Evolutionary conservation across 2,888 invertebrate species (phyloP).

Genomic region (Apamea crenata): DNA sequence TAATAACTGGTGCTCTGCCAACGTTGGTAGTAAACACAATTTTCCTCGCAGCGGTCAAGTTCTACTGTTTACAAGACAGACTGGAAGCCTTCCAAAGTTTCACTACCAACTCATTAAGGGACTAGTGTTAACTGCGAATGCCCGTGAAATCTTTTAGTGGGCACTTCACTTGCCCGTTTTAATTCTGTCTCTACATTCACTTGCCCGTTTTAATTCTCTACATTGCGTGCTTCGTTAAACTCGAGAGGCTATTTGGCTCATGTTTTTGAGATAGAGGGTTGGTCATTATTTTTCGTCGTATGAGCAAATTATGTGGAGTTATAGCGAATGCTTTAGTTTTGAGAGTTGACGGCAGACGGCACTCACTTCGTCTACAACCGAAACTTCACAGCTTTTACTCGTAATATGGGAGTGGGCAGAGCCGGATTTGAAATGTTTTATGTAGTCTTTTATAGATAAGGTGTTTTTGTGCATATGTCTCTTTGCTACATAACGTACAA

Average conservation of each 20-base stretch:
- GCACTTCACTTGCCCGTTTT: slow-evolving; percentile 82
- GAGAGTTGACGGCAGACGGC: slow-evolving; percentile 33
- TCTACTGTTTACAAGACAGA: slow-evolving; percentile 81
- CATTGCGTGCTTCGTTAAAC: slow-evolving; percentile 83
- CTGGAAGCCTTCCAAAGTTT: slow-evolving; percentile 87
- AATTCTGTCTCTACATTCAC: slow-evolving; percentile 82
- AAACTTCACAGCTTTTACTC: slow-evolving; percentile 22
- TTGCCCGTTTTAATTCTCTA: slow-evolving; percentile 82
- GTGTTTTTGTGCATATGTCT: neutral
- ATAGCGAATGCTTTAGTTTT: slow-evolving; percentile 27
- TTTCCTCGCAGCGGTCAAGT: slow-evolving; percentile 62
- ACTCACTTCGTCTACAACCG: neutral
- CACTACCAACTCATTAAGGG: slow-evolving; percentile 85
- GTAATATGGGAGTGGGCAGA: neutral
- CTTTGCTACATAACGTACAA: neutral
- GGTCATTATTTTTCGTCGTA: slow-evolving; percentile 68
- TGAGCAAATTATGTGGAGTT: slow-evolving; percentile 51
- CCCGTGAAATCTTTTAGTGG: slow-evolving; percentile 86
- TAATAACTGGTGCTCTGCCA: slow-evolving; percentile 51
- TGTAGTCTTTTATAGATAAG: neutral
- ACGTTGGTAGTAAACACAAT: slow-evolving; percentile 58
- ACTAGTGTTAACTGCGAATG: slow-evolving; percentile 85
- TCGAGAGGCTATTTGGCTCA: slow-evolving; percentile 86
- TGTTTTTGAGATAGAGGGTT: slow-evolving; percentile 71
- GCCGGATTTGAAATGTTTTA: neutral